Base-by-base conservation (phyloP, 2,797 vertebrate genomes). In the Sandelia bainsii region DNA sequence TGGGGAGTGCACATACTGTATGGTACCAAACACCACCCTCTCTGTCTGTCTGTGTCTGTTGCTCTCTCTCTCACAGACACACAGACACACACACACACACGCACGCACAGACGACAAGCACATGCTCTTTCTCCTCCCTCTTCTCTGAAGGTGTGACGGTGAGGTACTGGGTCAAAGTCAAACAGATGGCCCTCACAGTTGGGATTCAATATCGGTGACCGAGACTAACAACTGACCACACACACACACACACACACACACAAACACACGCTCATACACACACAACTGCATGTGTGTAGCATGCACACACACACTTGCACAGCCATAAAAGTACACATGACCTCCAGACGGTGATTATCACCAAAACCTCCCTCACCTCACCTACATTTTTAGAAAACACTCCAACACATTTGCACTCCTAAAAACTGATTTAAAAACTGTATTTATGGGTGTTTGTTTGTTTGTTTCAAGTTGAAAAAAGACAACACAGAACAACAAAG, bases 161-260 rank as follows among this genome's bases (percentile, higher is more conserved):
- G 82, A 84, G 82, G 80, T 75, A 80, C 79, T 81, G 88, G 89
- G 86, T 91, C 90, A 92, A 86, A 89, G 88, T 89, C 91, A 87
- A 82, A 88, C 93, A 93, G 92, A 94, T 93, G 93, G 92, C 68
- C 80, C 87, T 86, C 92, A 62, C 90, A 85, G 91, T 87, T 56
- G 73, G 92, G 81, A 80, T 84, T 87, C 87, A 85, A 82, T 85
- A 90, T 78, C 78, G 39, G 83, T 77, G 80, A 80, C 85, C 67
- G 74, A 87, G 70, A 80, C 52, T 56, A 39, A 71, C 48, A 62
- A 65, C 62, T 23, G 13, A 20, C 37, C 39, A 32, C 64, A 62
- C 61, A 68, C 67, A 69, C 75, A 62, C 73, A 48, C 71, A 56
- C 61, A 14, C 40, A 58, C 39, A 44, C 59, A 48, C 62, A 67